A percentile compares a stretch with the other conserved stretches of the same genome.
Evolutionary conservation across 1,140 invertebrate species (phyloP).

Genomic region (Dinothrombium tinctorium): DNA sequence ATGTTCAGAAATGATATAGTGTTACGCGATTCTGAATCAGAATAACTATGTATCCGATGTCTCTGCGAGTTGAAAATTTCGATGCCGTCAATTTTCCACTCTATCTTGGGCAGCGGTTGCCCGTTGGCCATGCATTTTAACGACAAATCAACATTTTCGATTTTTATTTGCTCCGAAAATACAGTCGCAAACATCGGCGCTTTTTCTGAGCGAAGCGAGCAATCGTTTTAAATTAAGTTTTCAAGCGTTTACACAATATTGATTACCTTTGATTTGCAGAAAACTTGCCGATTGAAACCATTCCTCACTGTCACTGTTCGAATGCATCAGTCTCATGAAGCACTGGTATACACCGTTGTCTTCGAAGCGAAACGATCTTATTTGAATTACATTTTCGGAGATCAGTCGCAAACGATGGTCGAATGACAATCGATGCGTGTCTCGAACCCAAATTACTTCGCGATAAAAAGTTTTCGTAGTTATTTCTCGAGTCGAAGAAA

Average conservation of each 20-base stretch:
- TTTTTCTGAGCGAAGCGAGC: constrained; percentile 11
- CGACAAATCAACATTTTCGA: constrained; percentile 6
- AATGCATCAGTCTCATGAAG: neutral
- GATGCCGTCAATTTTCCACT: constrained; percentile 14
- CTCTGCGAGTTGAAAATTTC: constrained; percentile 5
- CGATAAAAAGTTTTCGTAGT: too few relatives aligned
- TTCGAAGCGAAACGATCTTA: neutral
- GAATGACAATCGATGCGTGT: neutral
- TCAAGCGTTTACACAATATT: neutral
- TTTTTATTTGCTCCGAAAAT: constrained; percentile 15
- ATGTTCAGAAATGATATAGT: constrained; percentile 16
- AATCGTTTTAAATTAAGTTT: neutral
- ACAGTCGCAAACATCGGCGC: constrained; percentile 12
- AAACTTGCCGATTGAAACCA: constrained; percentile 11
- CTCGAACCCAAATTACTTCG: neutral
- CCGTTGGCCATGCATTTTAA: constrained; percentile 15
- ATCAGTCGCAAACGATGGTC: neutral
- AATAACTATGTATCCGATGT: neutral
- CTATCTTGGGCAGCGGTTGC: constrained; percentile 14
- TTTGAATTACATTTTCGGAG: neutral
- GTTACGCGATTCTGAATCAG: too few relatives aligned
- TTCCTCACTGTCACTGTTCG: constrained; percentile 9
- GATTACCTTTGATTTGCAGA: constrained; percentile 12
- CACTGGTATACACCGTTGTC: constrained; percentile 5
- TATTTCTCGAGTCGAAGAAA: too few relatives aligned